These are phyloP conservation scores for Pangasius sanitwongsei DNA, from an alignment of 2,797 vertebrate genomes.

Conservation along the genomic window DNA sequence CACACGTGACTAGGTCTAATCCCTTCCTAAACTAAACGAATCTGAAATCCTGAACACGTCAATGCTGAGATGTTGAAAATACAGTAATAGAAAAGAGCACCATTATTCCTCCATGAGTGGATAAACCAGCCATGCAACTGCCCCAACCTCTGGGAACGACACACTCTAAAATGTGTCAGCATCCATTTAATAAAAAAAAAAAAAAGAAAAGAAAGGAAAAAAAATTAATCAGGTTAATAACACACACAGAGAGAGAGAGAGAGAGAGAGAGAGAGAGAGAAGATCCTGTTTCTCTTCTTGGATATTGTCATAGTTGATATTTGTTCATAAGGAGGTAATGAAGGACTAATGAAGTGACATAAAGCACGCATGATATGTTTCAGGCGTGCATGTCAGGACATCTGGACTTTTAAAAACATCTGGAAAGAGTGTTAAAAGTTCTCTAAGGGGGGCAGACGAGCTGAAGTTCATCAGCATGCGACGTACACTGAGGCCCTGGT, in stretches of 20 bases:
- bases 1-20: neutral
- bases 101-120: constrained; percentile 14
- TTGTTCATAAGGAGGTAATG: neutral
- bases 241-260: neutral
- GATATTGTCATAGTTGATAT: neutral
- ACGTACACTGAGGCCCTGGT: constrained; percentile 41
- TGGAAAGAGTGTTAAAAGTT: constrained; percentile 20
- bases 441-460: neutral
- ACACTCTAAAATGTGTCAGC: constrained; percentile 29
- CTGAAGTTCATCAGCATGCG: constrained; percentile 55
- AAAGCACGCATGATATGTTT: constrained; percentile 5
- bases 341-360: constrained; percentile 11
- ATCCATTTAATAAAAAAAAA: neutral
- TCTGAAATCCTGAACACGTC: constrained; percentile 6
- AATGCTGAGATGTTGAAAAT: too few relatives aligned
- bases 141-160: neutral
- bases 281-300: constrained; percentile 12
- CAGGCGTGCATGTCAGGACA: constrained; percentile 8
- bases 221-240: constrained; percentile 41
- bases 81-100: neutral
- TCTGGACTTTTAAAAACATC: constrained; percentile 18
- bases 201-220: neutral
- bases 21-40: neutral
- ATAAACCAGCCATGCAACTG: constrained; percentile 13
- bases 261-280: neutral